Conservation (phyloP, 2,888 invertebrate species). For the Drosophila limbata region DNA sequence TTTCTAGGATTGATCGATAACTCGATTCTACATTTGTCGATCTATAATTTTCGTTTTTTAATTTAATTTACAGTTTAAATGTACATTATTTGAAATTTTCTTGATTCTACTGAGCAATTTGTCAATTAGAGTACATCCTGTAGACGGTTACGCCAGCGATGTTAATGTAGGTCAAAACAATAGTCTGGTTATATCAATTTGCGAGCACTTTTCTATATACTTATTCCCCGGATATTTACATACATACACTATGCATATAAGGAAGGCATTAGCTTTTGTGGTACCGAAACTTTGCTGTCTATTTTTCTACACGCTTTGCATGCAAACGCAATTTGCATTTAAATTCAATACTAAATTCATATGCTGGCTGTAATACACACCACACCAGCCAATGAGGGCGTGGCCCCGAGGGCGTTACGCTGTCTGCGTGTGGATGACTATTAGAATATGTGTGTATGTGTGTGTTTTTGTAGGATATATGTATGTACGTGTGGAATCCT, state of each 20-base stretch:
- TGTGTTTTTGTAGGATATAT: constrained; percentile 26
- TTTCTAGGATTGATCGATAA: too few species aligned
- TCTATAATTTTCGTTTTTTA: too few species aligned
- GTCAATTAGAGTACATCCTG: constrained; percentile 29
- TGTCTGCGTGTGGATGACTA: constrained; percentile 19
- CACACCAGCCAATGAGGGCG: constrained; percentile 60
- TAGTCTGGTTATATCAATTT: constrained; percentile 21
- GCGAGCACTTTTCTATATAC: background rate
- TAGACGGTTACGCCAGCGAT: constrained; percentile 7
- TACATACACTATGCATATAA: constrained; percentile 8
- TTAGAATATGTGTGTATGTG: constrained; percentile 8
- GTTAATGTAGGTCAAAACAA: constrained; percentile 38
- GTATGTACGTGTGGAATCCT: constrained; percentile 32
- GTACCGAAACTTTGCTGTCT: constrained; percentile 35
- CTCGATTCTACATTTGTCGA: too few species aligned
- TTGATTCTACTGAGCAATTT: background rate
- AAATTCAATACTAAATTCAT: constrained; percentile 82
- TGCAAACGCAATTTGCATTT: constrained; percentile 81
- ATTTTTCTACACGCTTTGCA: constrained; percentile 71
- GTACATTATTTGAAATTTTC: background rate
- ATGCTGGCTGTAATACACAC: constrained; percentile 75
- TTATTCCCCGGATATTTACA: background rate
- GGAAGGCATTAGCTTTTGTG: constrained; percentile 22
- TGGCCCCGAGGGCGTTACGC: constrained; percentile 45
- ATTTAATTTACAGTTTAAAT: too few species aligned